A percentile compares a stretch with the other conserved stretches of the same genome.
These are phyloP conservation scores for Tangara arthus DNA, from an alignment of 2,797 vertebrate genomes.

Conservation along the genomic window DNA sequence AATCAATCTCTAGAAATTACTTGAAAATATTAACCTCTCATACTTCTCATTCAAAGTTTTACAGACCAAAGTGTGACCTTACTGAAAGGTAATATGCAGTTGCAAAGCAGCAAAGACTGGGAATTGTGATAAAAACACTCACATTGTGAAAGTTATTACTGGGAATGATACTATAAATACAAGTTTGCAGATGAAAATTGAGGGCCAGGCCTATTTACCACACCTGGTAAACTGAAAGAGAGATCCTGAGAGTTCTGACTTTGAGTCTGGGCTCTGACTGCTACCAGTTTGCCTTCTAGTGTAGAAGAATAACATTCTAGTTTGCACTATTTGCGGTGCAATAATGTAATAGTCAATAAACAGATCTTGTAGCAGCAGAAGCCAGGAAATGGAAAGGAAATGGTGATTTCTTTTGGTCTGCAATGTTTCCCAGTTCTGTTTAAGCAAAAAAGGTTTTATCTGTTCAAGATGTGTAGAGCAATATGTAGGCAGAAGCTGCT, in stretches of 20 bases:
- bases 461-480: neutral
- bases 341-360: neutral
- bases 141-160: neutral
- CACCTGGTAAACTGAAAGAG: neutral
- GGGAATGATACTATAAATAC: neutral
- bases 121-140: neutral
- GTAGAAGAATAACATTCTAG: neutral
- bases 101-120: neutral
- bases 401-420: neutral
- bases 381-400: neutral
- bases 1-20: neutral
- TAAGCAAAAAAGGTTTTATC: neutral
- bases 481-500: neutral
- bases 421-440: neutral
- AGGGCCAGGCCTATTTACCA: neutral
- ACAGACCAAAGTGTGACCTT: neutral
- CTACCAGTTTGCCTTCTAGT: neutral
- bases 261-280: neutral
- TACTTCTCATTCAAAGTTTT: neutral
- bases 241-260: neutral
- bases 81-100: neutral
- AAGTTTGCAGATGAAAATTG: neutral
- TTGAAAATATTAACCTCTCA: neutral
- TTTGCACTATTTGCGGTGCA: neutral
- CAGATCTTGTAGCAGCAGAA: neutral